Base-by-base conservation (phyloP, 2,797 vertebrate genomes). In the Gastrophryne carolinensis region DNA sequence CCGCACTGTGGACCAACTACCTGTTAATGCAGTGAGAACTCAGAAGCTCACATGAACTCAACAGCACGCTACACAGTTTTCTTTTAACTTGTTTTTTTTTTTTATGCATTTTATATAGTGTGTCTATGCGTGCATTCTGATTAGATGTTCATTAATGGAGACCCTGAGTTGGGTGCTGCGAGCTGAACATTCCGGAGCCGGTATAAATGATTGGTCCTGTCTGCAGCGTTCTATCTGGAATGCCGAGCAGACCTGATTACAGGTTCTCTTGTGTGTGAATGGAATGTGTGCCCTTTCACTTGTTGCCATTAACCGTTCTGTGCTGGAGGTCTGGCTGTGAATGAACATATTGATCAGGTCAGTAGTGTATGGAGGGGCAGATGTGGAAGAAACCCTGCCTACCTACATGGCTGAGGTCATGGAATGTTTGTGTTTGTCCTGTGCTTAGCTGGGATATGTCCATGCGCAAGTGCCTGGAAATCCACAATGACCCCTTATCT, bases 121-220 rank as follows among this genome's bases (percentile, higher is more conserved):
- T n/a, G n/a, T n/a, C n/a, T n/a, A n/a, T 44, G n/a, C 4, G 5
- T 44, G 13, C 17, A n/a, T 44, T 44, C 39, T 5, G 6, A 5
- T 41, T 41, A 5, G 2, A 5, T 5, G 39, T 17, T 7, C 39
- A 15, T 6, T 44, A 44, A 17, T 44, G 5, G 15, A 44, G 4
- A 1, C 39, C 15, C 4, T 37, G 30, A 37, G 21, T 19, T 7
- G 26, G 21, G 29, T 30, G 17, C 6, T 17, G 15, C 8, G 13
- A 15, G 39, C 39, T 44, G 15, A 13, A 13, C 39, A 15, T 44
- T 17, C 8, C 2, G 62, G 26, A 49, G 9, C 62, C 29, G 62
- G 52, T 34, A 76, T 75, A 66, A 68, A 75, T 68, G 27, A 75
- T 52, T 68, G 53, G 32, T 56, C 73, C 66, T 35, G 34, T 47